Percentiles rank a stretch among this genome's conserved stretches.
Conservation (phyloP, 2,888 invertebrate genomes). For the Sesia apiformis region DNA sequence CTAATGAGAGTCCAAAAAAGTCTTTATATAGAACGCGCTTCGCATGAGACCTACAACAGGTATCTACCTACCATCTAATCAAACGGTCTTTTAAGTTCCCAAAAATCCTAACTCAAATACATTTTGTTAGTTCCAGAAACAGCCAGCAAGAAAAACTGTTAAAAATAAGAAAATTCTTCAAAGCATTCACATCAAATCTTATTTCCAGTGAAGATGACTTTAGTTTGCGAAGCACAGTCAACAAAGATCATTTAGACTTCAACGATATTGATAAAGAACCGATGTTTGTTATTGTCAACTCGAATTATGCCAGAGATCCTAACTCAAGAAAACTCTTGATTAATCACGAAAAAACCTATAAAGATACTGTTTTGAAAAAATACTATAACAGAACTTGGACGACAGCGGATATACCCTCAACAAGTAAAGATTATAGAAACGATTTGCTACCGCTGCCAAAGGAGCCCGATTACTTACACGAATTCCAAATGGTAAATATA, state of each 20-base stretch:
- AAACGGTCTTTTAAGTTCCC: too few relatives aligned
- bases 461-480: conserved; percentile 28
- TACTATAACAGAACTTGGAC: conserved; percentile 18
- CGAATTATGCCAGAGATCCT: conserved; percentile 27
- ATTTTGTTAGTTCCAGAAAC: conserved; percentile 28
- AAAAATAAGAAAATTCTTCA: conserved; percentile 18
- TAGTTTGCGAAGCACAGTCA: conserved; percentile 19
- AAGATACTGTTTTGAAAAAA: conserved; percentile 17
- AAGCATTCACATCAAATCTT: conserved; percentile 31
- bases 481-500: conserved; percentile 34
- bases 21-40: conserved; percentile 23
- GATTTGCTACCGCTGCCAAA: conserved; percentile 1
- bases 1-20: conserved; percentile 37
- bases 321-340: conserved; percentile 31
- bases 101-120: background rate
- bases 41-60: conserved; percentile 32
- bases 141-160: conserved; percentile 11
- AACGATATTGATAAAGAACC: conserved; percentile 24
- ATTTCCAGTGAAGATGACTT: conserved; percentile 42
- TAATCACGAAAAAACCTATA: conserved; percentile 15
- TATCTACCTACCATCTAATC: conserved; percentile 9
- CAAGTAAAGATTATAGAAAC: conserved; percentile 24
- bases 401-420: conserved; percentile 26
- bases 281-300: conserved; percentile 35
- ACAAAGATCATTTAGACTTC: conserved; percentile 17